Conservation (phyloP, 2,888 invertebrate species). For the Nebria salina region DNA sequence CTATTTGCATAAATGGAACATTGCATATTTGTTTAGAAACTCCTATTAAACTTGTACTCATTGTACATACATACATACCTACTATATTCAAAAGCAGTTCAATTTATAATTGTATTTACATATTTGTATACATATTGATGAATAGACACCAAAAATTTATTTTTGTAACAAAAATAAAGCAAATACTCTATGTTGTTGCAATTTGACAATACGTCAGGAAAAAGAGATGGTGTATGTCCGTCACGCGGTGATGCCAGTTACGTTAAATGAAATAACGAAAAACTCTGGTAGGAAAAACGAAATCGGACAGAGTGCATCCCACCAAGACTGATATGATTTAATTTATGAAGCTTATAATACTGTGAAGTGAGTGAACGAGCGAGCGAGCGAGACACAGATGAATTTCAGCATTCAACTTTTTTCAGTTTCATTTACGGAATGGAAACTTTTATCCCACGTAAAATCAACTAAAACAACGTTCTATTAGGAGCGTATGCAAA, state of each 20-base stretch:
- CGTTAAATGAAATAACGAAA: neutral
- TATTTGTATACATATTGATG: no score
- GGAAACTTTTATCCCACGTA: neutral
- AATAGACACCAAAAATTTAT: no score
- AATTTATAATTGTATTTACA: no score
- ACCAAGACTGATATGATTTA: slow-evolving; percentile 1
- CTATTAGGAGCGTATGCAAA: neutral
- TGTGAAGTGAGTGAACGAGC: neutral
- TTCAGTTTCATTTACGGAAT: neutral
- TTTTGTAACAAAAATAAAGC: no score
- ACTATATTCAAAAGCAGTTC: no score
- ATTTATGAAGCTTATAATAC: neutral
- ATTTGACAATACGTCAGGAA: neutral
- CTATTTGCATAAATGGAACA: no score
- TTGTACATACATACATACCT: no score
- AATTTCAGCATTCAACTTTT: neutral
- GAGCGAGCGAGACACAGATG: neutral
- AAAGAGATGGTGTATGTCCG: neutral
- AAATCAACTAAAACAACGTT: neutral
- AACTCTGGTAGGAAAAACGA: neutral
- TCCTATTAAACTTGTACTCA: no score
- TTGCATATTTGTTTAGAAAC: no score
- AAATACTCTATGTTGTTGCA: no score
- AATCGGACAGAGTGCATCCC: neutral
- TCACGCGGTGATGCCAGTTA: slow-evolving; percentile 9